Percentiles rank a stretch among this genome's conserved stretches.
These are phyloP conservation scores for human (Homo sapiens) DNA, from an alignment of 2,113 vertebrate species.

Conservation along the genomic window DNA sequence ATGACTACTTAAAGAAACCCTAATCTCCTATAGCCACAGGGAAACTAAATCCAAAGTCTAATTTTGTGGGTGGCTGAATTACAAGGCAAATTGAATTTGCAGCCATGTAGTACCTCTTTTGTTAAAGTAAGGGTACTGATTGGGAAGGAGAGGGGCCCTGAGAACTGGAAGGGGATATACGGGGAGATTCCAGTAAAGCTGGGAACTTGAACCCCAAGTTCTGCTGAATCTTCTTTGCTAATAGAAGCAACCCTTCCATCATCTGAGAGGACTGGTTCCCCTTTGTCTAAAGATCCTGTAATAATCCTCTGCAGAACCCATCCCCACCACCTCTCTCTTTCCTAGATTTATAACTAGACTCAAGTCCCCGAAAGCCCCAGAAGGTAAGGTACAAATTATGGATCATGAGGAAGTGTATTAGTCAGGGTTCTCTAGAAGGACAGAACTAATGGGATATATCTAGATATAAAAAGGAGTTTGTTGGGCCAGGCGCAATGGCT, in stretches of 20 bases:
- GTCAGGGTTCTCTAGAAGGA: no score
- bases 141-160: not conserved
- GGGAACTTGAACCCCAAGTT: not conserved
- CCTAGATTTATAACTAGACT: not conserved
- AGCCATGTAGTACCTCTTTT: not conserved
- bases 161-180: not conserved
- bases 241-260: not conserved
- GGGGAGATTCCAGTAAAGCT: not conserved
- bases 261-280: not conserved
- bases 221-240: not conserved
- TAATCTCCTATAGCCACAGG: not conserved
- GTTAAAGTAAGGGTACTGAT: not conserved
- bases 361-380: not conserved
- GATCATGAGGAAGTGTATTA: not conserved
- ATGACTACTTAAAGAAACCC: not conserved
- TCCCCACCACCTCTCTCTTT: not conserved
- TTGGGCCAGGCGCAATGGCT: no score
- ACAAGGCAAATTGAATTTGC: not conserved
- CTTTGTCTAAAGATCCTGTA: not conserved
- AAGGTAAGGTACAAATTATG: not conserved
- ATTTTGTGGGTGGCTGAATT: not conserved
- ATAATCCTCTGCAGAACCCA: not conserved
- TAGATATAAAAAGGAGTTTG: no score
- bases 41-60: not conserved
- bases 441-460: no score